Conservation (phyloP, 1,140 invertebrate species). For the Leguminivora glycinivorella region DNA sequence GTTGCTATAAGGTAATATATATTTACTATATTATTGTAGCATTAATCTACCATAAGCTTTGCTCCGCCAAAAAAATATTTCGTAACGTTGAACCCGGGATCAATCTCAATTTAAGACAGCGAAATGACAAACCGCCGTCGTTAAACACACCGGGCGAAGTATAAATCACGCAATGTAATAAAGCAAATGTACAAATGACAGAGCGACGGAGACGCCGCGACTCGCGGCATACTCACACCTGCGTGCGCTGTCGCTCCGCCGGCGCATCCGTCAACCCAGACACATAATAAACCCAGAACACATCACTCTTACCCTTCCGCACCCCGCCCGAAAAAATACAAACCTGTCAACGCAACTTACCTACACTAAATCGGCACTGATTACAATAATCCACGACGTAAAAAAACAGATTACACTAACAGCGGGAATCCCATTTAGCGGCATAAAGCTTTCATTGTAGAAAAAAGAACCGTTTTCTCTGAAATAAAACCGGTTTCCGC, state of each 20-base stretch:
- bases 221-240: conserved; percentile 31
- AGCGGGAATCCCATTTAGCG: conserved; percentile 68
- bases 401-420: conserved; percentile 67
- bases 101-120: conserved; percentile 75
- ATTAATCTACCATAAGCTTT: background rate
- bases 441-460: conserved; percentile 70
- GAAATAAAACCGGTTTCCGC: conserved; percentile 64
- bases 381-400: conserved; percentile 18
- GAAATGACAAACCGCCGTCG: conserved; percentile 69
- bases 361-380: conserved; percentile 23
- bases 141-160: conserved; percentile 69
- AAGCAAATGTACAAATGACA: conserved; percentile 68
- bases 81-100: conserved; percentile 53
- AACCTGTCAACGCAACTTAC: conserved; percentile 23
- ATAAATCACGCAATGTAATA: conserved; percentile 72
- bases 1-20: background rate
- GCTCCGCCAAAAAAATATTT: conserved; percentile 47
- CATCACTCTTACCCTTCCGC: conserved; percentile 43
- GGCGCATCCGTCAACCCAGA: conserved; percentile 58
- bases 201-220: conserved; percentile 32
- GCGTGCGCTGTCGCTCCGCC: conserved; percentile 49
- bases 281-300: conserved; percentile 62
- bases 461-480: conserved; percentile 59
- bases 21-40: background rate
- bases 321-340: conserved; percentile 2